Evolutionary conservation across 23 tunicate genomes (phyloP).

Genomic region (Diplosoma virens): DNA sequence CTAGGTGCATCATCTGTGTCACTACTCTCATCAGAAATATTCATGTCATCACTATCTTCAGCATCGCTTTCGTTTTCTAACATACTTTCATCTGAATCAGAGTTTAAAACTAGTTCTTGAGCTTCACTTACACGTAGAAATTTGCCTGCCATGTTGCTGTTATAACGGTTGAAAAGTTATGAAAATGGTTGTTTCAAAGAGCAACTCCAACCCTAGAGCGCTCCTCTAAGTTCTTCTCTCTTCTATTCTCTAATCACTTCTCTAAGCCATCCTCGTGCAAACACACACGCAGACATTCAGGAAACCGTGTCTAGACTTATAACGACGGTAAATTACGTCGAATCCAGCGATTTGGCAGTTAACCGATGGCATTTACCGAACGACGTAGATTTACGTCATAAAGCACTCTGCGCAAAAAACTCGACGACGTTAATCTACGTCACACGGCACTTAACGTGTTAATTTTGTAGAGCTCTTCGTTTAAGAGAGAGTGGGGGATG

Average conservation of each 20-base stretch:
- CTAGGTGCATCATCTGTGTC: conserved; percentile 25
- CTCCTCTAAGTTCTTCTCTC: conserved; percentile 35
- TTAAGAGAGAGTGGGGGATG: no score
- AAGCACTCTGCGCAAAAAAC: conserved; percentile 32
- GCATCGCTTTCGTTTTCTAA: conserved; percentile 29
- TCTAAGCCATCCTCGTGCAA: conserved; percentile 33
- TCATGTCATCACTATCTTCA: conserved; percentile 21
- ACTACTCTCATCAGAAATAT: conserved; percentile 18
- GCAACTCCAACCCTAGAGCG: conserved; percentile 32
- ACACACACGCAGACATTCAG: conserved; percentile 28
- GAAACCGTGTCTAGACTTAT: conserved; percentile 27
- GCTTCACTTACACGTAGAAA: conserved; percentile 25
- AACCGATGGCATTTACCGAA: conserved; percentile 25
- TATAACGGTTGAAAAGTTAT: conserved; percentile 26
- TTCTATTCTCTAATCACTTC: conserved; percentile 28
- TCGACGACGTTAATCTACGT: conserved; percentile 32
- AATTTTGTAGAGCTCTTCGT: no score
- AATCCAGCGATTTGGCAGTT: conserved; percentile 28
- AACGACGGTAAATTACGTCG: conserved; percentile 28
- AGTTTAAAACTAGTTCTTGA: conserved; percentile 24
- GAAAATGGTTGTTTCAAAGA: conserved; percentile 26
- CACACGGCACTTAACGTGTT: conserved; percentile 28
- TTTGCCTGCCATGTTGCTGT: conserved; percentile 31
- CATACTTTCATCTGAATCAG: conserved; percentile 30
- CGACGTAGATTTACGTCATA: conserved; percentile 28